Base-by-base conservation (phyloP, 2,888 invertebrate genomes). In the Bimastos eiseni region DNA sequence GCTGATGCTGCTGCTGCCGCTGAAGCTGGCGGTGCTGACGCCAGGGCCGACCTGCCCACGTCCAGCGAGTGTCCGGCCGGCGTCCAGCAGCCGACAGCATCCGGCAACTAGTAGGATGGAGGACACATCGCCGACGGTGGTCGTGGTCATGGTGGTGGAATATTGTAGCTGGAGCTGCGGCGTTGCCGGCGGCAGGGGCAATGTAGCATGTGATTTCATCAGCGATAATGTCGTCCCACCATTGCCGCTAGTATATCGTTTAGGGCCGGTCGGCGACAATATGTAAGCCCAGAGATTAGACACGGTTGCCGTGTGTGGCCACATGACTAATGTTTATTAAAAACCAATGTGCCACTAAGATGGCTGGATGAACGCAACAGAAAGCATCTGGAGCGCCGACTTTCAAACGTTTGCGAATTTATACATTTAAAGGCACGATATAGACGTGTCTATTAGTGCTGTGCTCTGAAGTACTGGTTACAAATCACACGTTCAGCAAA, bases 151-250 rank as follows among this genome's bases (percentile, higher is more conserved):
- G 70, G 70, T n/a, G 70, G 70, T n/a, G 49, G 49, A 49, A 49
- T 49, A 49, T 49, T 49, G 49, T 24, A 49, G 49, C 49, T 19
- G 44, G 44, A 44, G 44, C 44, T 15, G 17, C 24, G 21, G 49
- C 49, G 49, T 1, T 24, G 49, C 2, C 24, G 49, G 49, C 24
- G 49, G 13, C n/a, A 70, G 70, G 70, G 30, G 70, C 70, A 70
- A n/a, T 70, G 70, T 70, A 70, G 30, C 70, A 70, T 70, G 13
- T 70, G 70, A 70, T 70, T 70, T 70, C 70, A 70, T 70, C 70
- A 70, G 70, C 70, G 70, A n/a, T 70, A 70, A 70, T n/a, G n/a
- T 70, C 70, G n/a, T 70, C 70, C 70, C 70, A 70, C 70, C 70
- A 70, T n/a, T 70, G 70, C 30, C 6, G 70, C 70, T 70, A 13